Evolutionary conservation across 2,113 vertebrate genomes (phyloP), one percentile per base, ranked within the genome.

Genomic region (Sporophila hypoxantha): DNA sequence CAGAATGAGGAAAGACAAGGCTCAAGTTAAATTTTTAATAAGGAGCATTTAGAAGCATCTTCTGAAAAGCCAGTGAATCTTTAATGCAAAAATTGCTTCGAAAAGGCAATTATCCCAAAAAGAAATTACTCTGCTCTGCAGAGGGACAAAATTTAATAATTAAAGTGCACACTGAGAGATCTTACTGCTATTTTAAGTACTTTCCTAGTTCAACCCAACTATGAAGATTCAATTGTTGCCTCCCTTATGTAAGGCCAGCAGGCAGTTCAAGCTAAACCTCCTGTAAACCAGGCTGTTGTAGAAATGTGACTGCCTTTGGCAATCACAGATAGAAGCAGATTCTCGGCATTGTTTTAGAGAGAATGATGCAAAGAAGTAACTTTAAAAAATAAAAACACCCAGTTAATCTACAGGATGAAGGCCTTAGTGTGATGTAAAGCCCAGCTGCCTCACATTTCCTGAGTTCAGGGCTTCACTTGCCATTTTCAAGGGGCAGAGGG

Each of bases 171-270:
- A 74, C 55, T 66, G 75, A 93, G 77, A 91, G 78, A 85, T 91
- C 92, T 95, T 79, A 88, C 50, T 91, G 55, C 84, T 94, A 89
- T 93, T 94, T 94, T 92, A 94, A 93, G 94, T 91, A 88, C 80
- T 91, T 91, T 92, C 65, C 20, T 77, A 42, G 66, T 77, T 76
- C 73, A 89, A 22, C 27, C 46, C 57, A 71, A 32, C 66, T 65
- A 70, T 8, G 46, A 93, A 85, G 77, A 68, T n/a, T 49, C 66
- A 68, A 1, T 68, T 65, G 41, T 89, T 91, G 69, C 53, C 34
- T 88, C 41, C 29, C 46, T 92, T 93, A 85, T 0, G 0, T 85
- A 95, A 93, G 83, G 14, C 17, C 49, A 78, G 53, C 27, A 60
- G 73, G 52, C 22, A 85, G 73, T 61, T 83, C 66, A 88, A 49